phyloP scores from a whole-genome alignment of 2,797 vertebrate genomes.

The Philypnodon macrostomus region DNA sequence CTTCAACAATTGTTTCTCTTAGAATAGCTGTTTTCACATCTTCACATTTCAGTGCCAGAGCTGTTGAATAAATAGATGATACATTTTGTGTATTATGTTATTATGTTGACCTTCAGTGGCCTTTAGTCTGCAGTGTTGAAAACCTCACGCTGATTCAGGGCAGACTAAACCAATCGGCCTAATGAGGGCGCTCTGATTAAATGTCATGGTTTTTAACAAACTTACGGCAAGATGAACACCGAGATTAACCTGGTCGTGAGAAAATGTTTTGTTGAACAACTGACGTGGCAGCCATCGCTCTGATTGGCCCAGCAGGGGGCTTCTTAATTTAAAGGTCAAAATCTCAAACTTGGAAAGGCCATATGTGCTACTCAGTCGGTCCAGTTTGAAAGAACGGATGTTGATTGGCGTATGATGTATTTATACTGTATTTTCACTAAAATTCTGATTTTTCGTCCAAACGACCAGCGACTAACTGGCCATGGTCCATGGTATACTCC shows the following conservation, averaged over 20 bases:
- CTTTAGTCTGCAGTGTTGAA: constrained; percentile 13
- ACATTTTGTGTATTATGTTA: constrained; percentile 8
- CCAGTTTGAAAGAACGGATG: constrained; percentile 22
- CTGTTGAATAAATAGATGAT: neutral
- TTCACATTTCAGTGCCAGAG: neutral
- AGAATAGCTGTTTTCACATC: neutral
- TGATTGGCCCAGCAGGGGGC: constrained; percentile 56
- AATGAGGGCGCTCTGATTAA: constrained; percentile 62
- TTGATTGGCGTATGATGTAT: constrained; percentile 48
- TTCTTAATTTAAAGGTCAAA: constrained; percentile 56
- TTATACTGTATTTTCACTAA: too few species aligned
- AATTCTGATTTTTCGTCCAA: too few species aligned
- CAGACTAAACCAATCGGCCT: constrained; percentile 34
- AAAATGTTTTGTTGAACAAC: constrained; percentile 7
- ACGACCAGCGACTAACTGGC: too few species aligned
- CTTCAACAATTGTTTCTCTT: too few species aligned
- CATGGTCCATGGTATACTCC: too few species aligned
- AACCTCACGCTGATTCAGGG: constrained; percentile 26
- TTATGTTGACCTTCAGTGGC: constrained; percentile 13
- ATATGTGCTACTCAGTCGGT: constrained; percentile 26
- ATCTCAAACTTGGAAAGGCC: constrained; percentile 40
- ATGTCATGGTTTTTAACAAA: constrained; percentile 49
- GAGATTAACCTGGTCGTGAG: constrained; percentile 10
- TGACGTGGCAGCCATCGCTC: constrained; percentile 26
- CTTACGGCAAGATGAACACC: constrained; percentile 25